phyloP scores from a whole-genome alignment of 1,140 invertebrate species.

The Zaprionus gabonicus region DNA sequence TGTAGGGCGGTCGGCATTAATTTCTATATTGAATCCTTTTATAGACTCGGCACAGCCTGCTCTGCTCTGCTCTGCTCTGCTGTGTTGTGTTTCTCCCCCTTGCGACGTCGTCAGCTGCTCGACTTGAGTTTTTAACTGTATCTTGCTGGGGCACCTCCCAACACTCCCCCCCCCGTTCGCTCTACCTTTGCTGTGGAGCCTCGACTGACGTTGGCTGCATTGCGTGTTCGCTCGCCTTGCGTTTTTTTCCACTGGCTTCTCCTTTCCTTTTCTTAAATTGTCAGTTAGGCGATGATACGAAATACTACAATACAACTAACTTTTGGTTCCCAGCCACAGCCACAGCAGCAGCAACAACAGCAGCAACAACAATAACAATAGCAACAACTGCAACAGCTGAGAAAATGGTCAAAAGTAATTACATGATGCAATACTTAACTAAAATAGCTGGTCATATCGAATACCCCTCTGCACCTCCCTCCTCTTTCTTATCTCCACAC shows the following conservation, averaged over 20 bases:
- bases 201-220: constrained; percentile 21
- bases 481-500: background rate
- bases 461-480: background rate
- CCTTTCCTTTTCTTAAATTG: constrained; percentile 55
- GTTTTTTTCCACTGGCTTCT: constrained; percentile 40
- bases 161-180: background rate
- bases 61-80: no score
- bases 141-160: no score
- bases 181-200: background rate
- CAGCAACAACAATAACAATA: background rate
- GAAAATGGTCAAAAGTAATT: constrained; percentile 47
- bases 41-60: constrained; percentile 24
- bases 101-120: constrained; percentile 21
- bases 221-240: constrained; percentile 51
- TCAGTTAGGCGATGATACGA: constrained; percentile 68
- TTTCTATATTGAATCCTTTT: constrained; percentile 79
- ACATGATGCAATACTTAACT: constrained; percentile 29
- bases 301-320: constrained; percentile 34
- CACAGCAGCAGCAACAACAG: constrained; percentile 18
- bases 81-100: no score
- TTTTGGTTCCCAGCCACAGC: constrained; percentile 39
- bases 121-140: constrained; percentile 2
- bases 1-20: constrained; percentile 67
- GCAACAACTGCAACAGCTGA: constrained; percentile 17
- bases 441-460: constrained; percentile 39